These are phyloP conservation scores for Rissa tridactyla DNA, from an alignment of 2,113 vertebrate genomes.

Conservation along the genomic window DNA sequence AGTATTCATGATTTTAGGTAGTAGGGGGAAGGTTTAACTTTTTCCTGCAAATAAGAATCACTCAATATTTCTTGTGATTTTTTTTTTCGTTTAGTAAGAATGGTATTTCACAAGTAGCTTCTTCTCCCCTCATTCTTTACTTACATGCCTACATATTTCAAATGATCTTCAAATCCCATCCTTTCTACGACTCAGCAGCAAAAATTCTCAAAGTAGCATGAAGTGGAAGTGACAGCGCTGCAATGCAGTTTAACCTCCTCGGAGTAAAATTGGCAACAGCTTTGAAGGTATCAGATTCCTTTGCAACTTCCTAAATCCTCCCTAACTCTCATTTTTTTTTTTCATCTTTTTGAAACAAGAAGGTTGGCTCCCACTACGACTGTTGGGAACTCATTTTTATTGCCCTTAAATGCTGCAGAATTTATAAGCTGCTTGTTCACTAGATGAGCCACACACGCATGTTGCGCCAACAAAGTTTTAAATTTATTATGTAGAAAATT, in stretches of 20 bases:
- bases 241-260: not conserved
- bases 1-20: not conserved
- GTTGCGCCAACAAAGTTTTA: not conserved
- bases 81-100: not conserved
- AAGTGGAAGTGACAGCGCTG: constrained; percentile 31
- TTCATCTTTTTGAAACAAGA: not conserved
- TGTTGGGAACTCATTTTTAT: constrained; percentile 32
- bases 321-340: not conserved
- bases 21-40: not conserved
- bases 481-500: constrained; percentile 11
- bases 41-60: not conserved
- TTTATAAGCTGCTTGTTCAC: constrained; percentile 51
- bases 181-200: constrained; percentile 8
- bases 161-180: not conserved
- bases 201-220: not conserved
- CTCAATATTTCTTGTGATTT: not conserved
- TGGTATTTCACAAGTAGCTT: not conserved
- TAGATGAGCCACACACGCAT: not conserved
- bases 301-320: constrained; percentile 32
- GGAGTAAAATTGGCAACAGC: constrained; percentile 43
- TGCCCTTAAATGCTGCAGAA: constrained; percentile 19
- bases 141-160: not conserved
- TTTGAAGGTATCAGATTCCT: constrained; percentile 50
- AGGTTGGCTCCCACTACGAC: not conserved
- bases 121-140: not conserved